phyloP scores from a whole-genome alignment of 1,140 invertebrate genomes.

The Cotesia vestalis region DNA sequence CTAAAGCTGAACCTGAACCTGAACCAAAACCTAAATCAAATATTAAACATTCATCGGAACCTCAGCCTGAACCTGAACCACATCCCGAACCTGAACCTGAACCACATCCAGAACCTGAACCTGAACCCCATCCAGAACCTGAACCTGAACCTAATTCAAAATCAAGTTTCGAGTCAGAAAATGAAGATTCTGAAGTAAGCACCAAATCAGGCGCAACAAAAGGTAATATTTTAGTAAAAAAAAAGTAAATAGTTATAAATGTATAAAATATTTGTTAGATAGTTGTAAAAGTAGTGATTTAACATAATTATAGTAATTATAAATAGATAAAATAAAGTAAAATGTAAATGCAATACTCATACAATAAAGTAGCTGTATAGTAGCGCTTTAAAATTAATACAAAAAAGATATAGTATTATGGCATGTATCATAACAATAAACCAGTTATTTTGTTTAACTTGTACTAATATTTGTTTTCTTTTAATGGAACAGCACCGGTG shows the following conservation, averaged over 20 bases:
- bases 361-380: background rate
- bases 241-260: conserved; percentile 15
- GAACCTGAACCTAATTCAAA: conserved; percentile 63
- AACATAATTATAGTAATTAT: conserved; percentile 1
- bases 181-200: conserved; percentile 39
- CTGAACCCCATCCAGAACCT: conserved; percentile 56
- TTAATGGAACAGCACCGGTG: conserved; percentile 52
- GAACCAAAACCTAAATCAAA: conserved; percentile 60
- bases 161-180: conserved; percentile 55
- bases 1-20: conserved; percentile 57
- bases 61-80: conserved; percentile 53
- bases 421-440: background rate
- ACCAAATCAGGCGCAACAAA: conserved; percentile 49
- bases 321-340: background rate
- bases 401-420: conserved; percentile 3
- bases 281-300: conserved; percentile 4
- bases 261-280: conserved; percentile 17
- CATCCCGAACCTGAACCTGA: conserved; percentile 60
- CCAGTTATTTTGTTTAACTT: conserved; percentile 17
- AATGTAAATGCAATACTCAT: background rate
- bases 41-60: conserved; percentile 50
- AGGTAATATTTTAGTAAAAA: conserved; percentile 47
- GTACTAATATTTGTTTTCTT: no score
- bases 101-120: conserved; percentile 51
- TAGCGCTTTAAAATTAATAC: no score